Base-by-base conservation (phyloP, 2,888 invertebrate species). In the Watsonalla binaria region DNA sequence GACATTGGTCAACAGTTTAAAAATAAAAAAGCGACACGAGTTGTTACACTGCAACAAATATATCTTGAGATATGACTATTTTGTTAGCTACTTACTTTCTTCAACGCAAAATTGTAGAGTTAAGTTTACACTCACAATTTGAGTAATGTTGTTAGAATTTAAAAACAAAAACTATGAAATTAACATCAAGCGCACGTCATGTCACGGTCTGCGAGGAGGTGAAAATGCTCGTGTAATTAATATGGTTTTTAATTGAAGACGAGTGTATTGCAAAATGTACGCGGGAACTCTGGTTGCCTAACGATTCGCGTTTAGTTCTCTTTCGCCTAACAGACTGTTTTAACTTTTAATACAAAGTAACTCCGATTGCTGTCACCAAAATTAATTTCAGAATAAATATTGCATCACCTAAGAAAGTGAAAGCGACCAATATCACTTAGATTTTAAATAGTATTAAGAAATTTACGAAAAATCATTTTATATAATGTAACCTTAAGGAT, bases 161-260 rank as follows among this genome's bases (percentile, higher is more conserved):
- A 53, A 49, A 51, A 59, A 58, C 61, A 59, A 55, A 54, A 62
- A 65, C 58, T 61, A 54, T 55, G 47, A 50, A 51, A 57, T 60
- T 53, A 57, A 62, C 64, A 65, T 65, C 57, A 63, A 55, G 63
- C 58, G 58, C 70, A 80, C 82, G 80, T 78, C 80, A 70, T 69
- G 75, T 82, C 74, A 80, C 82, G 78, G 78, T 81, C 74, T 70
- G 68, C 64, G 74, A 74, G 76, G 69, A 74, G 70, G 70, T 74
- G 78, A 75, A 82, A 82, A 82, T 84, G 81, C 63, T 68, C 63
- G 72, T 70, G 62, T 69, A 76, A 78, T 78, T 79, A 76, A 68
- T 69, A 71, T 59, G 56, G 58, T 70, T 73, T 71, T 71, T 76
- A 72, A 68, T 72, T 73, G 71, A 72, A 65, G 60, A 15, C 49